Evolutionary conservation across 1,140 invertebrate genomes (phyloP).

Genomic region (Leptonema lineaticorne): DNA sequence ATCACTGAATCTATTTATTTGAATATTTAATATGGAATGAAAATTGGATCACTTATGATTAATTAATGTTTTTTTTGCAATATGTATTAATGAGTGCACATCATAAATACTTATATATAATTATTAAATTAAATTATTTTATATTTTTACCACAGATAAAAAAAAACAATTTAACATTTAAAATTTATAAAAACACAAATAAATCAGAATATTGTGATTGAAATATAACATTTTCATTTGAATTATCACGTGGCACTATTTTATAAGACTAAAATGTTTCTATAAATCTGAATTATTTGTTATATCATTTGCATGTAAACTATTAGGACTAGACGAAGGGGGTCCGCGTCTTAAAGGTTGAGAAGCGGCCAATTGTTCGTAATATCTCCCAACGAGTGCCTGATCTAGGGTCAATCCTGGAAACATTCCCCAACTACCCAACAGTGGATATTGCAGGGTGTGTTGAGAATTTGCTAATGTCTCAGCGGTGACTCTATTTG

Average conservation of each 20-base stretch:
- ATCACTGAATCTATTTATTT: too few relatives aligned
- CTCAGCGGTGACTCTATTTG: slow-evolving; percentile 44
- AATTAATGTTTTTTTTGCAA: neutral
- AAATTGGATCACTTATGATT: neutral
- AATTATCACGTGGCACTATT: too few relatives aligned
- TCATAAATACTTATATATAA: neutral
- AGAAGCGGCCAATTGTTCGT: slow-evolving; percentile 39
- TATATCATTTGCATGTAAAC: slow-evolving; percentile 30
- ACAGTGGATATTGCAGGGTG: slow-evolving; percentile 51
- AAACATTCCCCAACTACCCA: slow-evolving; percentile 49
- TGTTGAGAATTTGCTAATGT: slow-evolving; percentile 45
- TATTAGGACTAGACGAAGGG: slow-evolving; percentile 37
- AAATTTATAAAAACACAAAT: too few relatives aligned
- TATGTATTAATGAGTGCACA: too few relatives aligned
- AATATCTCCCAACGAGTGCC: slow-evolving; percentile 45
- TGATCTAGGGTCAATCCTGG: slow-evolving; percentile 50
- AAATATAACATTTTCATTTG: too few relatives aligned
- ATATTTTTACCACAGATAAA: too few relatives aligned
- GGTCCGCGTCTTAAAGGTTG: slow-evolving; percentile 29
- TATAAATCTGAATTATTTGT: slow-evolving; percentile 40
- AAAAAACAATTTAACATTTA: too few relatives aligned
- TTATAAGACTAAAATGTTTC: too few relatives aligned
- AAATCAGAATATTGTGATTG: too few relatives aligned
- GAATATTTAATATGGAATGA: neutral
- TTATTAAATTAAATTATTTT: neutral